Evolutionary conservation across 2,113 vertebrate species (phyloP).

Genomic region (Anolis carolinensis): DNA sequence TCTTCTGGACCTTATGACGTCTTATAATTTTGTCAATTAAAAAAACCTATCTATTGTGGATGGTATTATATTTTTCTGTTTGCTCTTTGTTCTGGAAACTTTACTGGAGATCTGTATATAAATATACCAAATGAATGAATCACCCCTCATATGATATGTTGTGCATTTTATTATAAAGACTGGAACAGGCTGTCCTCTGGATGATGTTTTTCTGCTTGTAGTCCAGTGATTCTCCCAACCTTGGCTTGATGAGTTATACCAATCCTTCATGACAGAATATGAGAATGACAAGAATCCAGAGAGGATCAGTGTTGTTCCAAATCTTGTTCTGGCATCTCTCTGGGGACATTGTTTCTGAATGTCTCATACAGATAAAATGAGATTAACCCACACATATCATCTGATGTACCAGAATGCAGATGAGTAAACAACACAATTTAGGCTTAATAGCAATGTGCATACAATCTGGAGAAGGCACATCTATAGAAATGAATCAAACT

Average conservation of each 20-base stretch:
- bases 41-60: background rate
- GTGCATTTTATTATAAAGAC: background rate
- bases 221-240: constrained; percentile 28
- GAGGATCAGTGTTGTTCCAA: constrained; percentile 25
- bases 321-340: constrained; percentile 29
- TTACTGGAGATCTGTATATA: background rate
- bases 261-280: constrained; percentile 20
- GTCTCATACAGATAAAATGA: constrained; percentile 24
- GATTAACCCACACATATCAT: background rate
- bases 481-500: background rate
- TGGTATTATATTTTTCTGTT: background rate
- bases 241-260: constrained; percentile 26
- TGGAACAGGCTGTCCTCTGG: constrained; percentile 38
- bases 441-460: background rate
- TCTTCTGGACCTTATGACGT: background rate
- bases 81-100: background rate
- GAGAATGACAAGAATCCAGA: constrained; percentile 43
- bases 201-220: constrained; percentile 10
- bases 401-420: background rate
- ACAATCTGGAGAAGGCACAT: background rate
- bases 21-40: background rate
- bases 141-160: background rate
- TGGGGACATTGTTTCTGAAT: constrained; percentile 41
- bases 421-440: constrained; percentile 5
- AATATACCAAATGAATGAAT: background rate